Percentiles rank a stretch among this genome's conserved stretches.
phyloP scores from a whole-genome alignment of 2,888 invertebrate genomes.

The Cotesia congregata region DNA sequence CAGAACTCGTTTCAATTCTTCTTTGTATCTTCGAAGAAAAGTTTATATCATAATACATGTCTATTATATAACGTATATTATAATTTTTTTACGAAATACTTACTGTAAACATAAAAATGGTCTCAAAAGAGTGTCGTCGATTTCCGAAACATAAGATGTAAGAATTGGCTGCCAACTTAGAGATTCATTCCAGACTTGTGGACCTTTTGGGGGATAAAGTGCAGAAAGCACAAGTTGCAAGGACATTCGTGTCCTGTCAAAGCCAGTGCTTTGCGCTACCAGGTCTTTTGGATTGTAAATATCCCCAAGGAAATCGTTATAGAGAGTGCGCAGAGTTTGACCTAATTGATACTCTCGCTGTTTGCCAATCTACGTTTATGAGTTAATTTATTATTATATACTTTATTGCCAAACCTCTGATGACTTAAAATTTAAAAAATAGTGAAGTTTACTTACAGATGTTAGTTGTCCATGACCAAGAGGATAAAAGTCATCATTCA shows the following conservation, averaged over 20 bases:
- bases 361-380: slow-evolving; percentile 70
- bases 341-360: slow-evolving; percentile 71
- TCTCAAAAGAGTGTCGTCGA: slow-evolving; percentile 52
- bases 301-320: slow-evolving; percentile 69
- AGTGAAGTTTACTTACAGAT: slow-evolving; percentile 46
- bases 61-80: no score
- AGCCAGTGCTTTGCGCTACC: slow-evolving; percentile 75
- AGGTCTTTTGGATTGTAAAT: slow-evolving; percentile 66
- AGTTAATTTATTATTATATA: neutral
- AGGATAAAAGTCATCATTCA: slow-evolving; percentile 74
- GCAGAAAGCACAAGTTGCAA: slow-evolving; percentile 77
- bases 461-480: slow-evolving; percentile 71
- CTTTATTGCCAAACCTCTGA: neutral
- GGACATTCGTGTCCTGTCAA: slow-evolving; percentile 81
- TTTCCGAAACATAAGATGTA: slow-evolving; percentile 38
- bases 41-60: no score
- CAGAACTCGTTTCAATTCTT: slow-evolving; percentile 3
- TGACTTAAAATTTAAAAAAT: neutral
- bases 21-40: neutral
- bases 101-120: slow-evolving; percentile 54
- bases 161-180: slow-evolving; percentile 78
- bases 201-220: slow-evolving; percentile 74
- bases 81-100: slow-evolving; percentile 23
- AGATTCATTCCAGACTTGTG: slow-evolving; percentile 73
- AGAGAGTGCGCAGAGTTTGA: slow-evolving; percentile 69